Conservation (phyloP, 2,888 invertebrate genomes). For the Oscheius sp. region DNA sequence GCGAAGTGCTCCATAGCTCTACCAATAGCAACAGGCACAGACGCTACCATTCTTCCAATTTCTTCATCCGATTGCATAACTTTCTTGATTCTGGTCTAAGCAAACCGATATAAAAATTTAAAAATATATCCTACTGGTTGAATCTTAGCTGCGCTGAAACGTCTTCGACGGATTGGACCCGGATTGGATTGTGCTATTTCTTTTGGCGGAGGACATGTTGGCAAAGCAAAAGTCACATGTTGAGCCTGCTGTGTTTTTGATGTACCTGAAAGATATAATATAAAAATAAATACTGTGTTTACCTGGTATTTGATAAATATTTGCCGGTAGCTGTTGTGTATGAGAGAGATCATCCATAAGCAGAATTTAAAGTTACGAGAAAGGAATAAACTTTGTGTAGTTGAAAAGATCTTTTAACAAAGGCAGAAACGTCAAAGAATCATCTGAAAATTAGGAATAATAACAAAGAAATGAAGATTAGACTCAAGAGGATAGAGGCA, state of each 20-base stretch:
- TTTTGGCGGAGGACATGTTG: neutral
- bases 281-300: neutral
- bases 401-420: too few relatives aligned
- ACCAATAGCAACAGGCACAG: slow-evolving; percentile 92
- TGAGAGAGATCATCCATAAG: slow-evolving; percentile 19
- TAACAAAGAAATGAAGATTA: neutral
- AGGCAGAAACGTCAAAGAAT: neutral
- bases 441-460: neutral
- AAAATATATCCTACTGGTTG: too few relatives aligned
- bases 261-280: neutral
- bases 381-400: too few relatives aligned
- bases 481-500: neutral
- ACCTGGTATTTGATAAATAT: slow-evolving; percentile 7
- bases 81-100: slow-evolving; percentile 86
- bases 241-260: slow-evolving; percentile 2
- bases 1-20: slow-evolving; percentile 70
- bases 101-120: slow-evolving; percentile 5
- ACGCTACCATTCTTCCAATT: slow-evolving; percentile 98
- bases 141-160: slow-evolving; percentile 67
- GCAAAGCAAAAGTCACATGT: slow-evolving; percentile 16
- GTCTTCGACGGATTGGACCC: slow-evolving; percentile 61
- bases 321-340: neutral
- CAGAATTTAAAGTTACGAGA: neutral
- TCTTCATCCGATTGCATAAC: slow-evolving; percentile 99
- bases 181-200: slow-evolving; percentile 4